Conservation (phyloP, 2,888 invertebrate species). For the Didymodactylos carnosus region DNA sequence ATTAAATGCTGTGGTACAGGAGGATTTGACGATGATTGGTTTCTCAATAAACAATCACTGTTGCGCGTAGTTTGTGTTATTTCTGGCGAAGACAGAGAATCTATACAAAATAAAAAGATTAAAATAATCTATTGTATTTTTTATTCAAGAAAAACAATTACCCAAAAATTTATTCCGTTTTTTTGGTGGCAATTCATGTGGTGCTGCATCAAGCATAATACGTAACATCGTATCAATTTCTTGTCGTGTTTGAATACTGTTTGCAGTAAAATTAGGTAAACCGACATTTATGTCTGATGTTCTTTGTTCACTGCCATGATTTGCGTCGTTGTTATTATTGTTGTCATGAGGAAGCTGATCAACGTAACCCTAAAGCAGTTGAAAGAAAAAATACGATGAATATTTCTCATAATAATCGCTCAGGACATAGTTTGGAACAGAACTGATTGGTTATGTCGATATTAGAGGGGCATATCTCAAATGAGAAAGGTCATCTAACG, state of each 20-base stretch:
- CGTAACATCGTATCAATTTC: background rate
- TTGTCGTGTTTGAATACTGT: background rate
- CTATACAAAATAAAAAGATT: background rate
- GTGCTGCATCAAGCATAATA: background rate
- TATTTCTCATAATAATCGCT: background rate
- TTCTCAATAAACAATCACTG: no score
- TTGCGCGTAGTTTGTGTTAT: no score
- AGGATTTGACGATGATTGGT: no score
- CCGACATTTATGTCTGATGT: background rate
- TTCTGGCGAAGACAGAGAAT: background rate
- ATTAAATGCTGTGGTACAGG: no score
- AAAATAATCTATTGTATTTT: background rate
- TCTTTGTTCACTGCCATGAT: no score
- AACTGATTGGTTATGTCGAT: no score
- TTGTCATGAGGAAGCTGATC: background rate
- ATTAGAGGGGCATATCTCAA: no score
- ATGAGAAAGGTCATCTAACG: no score
- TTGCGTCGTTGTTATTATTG: no score
- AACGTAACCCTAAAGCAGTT: background rate
- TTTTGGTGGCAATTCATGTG: background rate
- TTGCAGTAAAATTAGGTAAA: background rate
- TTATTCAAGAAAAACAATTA: background rate
- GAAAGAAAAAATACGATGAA: background rate
- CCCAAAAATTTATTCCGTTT: background rate
- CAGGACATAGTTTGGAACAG: no score